Evolutionary conservation across 2,888 invertebrate genomes (phyloP).

Genomic region (Hemistola chrysoprasaria): DNA sequence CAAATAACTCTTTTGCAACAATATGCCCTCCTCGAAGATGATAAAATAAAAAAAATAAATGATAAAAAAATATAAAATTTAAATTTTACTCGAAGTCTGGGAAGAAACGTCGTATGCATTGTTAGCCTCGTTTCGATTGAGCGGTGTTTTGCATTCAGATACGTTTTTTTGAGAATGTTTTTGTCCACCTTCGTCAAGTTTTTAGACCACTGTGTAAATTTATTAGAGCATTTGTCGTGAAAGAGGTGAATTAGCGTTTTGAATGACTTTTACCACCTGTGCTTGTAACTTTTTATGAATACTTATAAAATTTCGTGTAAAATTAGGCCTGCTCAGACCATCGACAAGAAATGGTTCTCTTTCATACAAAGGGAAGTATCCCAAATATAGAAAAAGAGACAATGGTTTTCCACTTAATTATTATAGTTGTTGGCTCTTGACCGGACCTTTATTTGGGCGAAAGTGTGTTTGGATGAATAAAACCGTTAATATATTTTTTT

Average conservation of each 20-base stretch:
- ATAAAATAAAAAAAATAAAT: conserved; percentile 30
- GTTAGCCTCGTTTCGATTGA: conserved; percentile 70
- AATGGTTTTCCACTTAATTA: no score
- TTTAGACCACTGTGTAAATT: conserved; percentile 60
- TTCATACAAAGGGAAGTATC: no score
- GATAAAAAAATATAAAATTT: conserved; percentile 62
- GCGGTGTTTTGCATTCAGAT: conserved; percentile 48
- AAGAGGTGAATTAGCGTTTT: conserved; percentile 36
- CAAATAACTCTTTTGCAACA: conserved; percentile 67
- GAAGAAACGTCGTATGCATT: conserved; percentile 69
- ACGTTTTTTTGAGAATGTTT: conserved; percentile 45
- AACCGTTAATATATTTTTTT: neutral
- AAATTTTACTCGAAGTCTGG: conserved; percentile 51
- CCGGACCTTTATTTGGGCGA: no score
- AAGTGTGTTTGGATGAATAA: neutral
- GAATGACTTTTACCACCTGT: conserved; percentile 10
- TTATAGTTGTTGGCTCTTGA: no score
- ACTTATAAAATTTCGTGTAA: no score
- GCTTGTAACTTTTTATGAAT: conserved; percentile 8
- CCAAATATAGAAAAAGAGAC: no score
- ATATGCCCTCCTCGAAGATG: conserved; percentile 62
- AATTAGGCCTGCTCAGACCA: no score
- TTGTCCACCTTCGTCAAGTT: conserved; percentile 66
- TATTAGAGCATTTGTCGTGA: conserved; percentile 59
- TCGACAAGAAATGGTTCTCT: no score